phyloP scores from a whole-genome alignment of 2,888 invertebrate genomes.

The Saturnia pavonia region DNA sequence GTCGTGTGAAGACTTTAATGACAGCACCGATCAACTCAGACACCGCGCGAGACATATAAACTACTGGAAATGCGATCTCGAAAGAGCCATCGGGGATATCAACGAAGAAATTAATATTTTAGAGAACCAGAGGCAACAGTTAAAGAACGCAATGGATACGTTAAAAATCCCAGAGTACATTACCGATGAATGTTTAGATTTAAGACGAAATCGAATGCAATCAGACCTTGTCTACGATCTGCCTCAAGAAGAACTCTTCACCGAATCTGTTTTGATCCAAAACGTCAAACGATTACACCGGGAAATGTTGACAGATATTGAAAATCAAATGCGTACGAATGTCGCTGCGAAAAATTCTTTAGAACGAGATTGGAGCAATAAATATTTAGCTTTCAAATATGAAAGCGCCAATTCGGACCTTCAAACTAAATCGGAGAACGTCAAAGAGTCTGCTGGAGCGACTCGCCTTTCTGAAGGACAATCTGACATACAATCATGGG shows the following conservation, averaged over 20 bases:
- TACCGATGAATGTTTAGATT: slow-evolving; percentile 86
- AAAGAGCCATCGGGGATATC: slow-evolving; percentile 69
- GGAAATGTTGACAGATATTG: slow-evolving; percentile 85
- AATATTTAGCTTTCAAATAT: slow-evolving; percentile 88
- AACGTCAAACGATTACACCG: slow-evolving; percentile 84
- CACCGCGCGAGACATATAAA: slow-evolving; percentile 70
- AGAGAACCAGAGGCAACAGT: slow-evolving; percentile 68
- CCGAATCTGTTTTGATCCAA: slow-evolving; percentile 86
- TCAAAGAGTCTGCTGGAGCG: slow-evolving; percentile 90
- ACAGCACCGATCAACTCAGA: slow-evolving; percentile 67
- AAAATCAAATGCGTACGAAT: slow-evolving; percentile 86
- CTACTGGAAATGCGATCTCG: slow-evolving; percentile 73
- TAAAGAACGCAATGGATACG: slow-evolving; percentile 69
- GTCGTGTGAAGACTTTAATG: slow-evolving; percentile 64
- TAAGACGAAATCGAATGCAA: slow-evolving; percentile 85
- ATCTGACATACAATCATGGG: slow-evolving; percentile 92
- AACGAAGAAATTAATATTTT: slow-evolving; percentile 64
- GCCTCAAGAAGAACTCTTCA: slow-evolving; percentile 88
- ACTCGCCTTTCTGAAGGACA: slow-evolving; percentile 91
- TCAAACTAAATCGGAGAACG: slow-evolving; percentile 85
- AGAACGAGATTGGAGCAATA: slow-evolving; percentile 95
- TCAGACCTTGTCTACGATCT: slow-evolving; percentile 88
- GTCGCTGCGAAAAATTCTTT: slow-evolving; percentile 89
- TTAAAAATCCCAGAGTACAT: slow-evolving; percentile 64
- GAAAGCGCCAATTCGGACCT: slow-evolving; percentile 87